phyloP scores from a whole-genome alignment of 2,888 invertebrate species.

The Phania funesta region DNA sequence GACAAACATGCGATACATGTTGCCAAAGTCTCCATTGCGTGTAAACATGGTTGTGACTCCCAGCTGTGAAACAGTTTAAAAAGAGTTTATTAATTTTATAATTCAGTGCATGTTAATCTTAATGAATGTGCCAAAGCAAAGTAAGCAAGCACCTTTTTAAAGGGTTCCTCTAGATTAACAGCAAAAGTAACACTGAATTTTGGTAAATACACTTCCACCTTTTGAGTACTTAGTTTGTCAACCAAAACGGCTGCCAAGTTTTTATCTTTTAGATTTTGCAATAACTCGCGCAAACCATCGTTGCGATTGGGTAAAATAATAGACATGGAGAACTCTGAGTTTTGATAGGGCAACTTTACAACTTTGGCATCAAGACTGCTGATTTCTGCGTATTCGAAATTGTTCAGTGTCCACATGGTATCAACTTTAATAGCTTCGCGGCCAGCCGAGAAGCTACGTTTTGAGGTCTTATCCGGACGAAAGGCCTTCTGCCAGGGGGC shows the following conservation, averaged over 20 bases:
- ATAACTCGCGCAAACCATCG: conserved; percentile 84
- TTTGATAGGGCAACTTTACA: conserved; percentile 87
- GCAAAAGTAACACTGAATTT: conserved; percentile 90
- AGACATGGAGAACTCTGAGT: conserved; percentile 86
- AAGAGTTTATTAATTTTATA: conserved; percentile 22
- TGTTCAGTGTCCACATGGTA: conserved; percentile 77
- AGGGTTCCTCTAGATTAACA: conserved; percentile 83
- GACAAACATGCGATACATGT: conserved; percentile 78
- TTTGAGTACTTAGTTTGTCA: conserved; percentile 80
- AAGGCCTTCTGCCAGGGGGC: conserved; percentile 77
- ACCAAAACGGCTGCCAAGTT: conserved; percentile 82
- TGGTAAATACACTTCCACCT: conserved; percentile 86
- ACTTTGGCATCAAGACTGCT: conserved; percentile 82
- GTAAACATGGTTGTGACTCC: conserved; percentile 76
- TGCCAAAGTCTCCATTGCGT: conserved; percentile 75
- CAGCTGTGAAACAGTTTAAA: conserved; percentile 69
- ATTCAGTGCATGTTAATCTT: not conserved
- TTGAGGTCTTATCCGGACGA: conserved; percentile 72
- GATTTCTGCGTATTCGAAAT: conserved; percentile 80
- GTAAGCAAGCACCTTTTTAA: conserved; percentile 82
- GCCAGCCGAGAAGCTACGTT: conserved; percentile 73
- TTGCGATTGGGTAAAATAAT: conserved; percentile 87
- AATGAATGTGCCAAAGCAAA: not conserved
- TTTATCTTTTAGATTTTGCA: conserved; percentile 83
- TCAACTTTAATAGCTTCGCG: conserved; percentile 75